A percentile compares a stretch with the other conserved stretches of the same genome.
Conservation (phyloP, 2,113 vertebrate genomes). For the Thunnus maccoyii region DNA sequence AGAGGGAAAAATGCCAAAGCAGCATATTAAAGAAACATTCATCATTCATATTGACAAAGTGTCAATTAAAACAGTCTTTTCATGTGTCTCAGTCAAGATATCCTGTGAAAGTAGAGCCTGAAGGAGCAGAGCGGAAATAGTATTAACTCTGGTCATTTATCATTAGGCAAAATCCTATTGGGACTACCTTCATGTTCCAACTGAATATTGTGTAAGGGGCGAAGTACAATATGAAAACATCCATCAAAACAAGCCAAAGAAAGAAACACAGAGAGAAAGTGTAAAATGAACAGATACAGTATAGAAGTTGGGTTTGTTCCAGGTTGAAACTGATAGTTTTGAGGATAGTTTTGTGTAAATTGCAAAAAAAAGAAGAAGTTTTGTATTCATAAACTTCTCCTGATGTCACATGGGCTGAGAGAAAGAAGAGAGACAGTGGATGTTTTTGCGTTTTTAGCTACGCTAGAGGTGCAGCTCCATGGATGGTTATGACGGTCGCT, state of each 20-base stretch:
- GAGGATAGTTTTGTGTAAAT: no score
- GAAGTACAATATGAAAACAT: slow-evolving; percentile 20
- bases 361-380: no score
- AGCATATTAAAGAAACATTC: background rate
- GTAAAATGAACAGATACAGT: background rate
- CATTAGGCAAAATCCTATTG: slow-evolving; percentile 20
- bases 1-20: background rate
- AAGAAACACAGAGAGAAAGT: background rate
- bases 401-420: no score
- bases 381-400: no score
- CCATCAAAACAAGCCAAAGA: background rate
- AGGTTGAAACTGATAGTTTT: background rate
- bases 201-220: background rate
- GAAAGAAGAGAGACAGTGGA: no score
- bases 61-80: slow-evolving; percentile 11
- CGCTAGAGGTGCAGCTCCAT: no score
- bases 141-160: slow-evolving; percentile 19
- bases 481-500: no score
- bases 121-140: background rate
- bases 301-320: background rate
- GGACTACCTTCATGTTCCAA: background rate
- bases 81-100: background rate
- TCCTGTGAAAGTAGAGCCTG: background rate
- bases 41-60: background rate
- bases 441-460: no score